Conservation (phyloP, 2,113 vertebrate species). For the Pterophyllum scalare region DNA sequence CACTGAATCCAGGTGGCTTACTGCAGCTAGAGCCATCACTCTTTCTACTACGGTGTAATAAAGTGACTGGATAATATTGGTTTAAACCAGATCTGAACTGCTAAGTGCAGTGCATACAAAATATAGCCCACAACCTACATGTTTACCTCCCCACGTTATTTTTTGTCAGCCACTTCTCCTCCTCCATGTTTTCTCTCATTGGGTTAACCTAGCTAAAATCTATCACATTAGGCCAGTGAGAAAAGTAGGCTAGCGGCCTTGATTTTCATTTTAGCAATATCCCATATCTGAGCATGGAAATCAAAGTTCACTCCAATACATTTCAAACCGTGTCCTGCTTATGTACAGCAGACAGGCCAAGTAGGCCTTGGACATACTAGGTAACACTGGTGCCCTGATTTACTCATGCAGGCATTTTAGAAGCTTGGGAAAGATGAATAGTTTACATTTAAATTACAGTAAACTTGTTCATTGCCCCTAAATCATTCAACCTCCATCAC, state of each 20-base stretch:
- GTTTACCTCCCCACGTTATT: not conserved
- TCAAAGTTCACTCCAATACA: not conserved
- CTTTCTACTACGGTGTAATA: not conserved
- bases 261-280: not conserved
- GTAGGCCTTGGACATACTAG: not conserved
- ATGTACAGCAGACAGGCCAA: not conserved
- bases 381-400: conserved; percentile 2
- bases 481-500: not conserved
- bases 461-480: not conserved
- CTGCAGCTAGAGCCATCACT: not conserved
- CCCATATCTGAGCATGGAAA: conserved; percentile 1
- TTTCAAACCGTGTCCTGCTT: conserved; percentile 19
- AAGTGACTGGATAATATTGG: not conserved
- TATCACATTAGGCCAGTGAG: conserved; percentile 5
- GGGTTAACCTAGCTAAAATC: not conserved
- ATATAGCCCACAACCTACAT: not conserved
- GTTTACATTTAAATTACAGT: not conserved
- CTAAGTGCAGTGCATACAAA: not conserved
- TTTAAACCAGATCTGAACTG: not conserved
- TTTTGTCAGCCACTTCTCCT: not conserved
- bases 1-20: not conserved
- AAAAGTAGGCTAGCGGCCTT: conserved; percentile 23
- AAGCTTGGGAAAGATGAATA: not conserved
- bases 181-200: not conserved
- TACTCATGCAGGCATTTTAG: not conserved